Base-by-base conservation (phyloP, 23 tunicate genomes). In the Pegea sp. region DNA sequence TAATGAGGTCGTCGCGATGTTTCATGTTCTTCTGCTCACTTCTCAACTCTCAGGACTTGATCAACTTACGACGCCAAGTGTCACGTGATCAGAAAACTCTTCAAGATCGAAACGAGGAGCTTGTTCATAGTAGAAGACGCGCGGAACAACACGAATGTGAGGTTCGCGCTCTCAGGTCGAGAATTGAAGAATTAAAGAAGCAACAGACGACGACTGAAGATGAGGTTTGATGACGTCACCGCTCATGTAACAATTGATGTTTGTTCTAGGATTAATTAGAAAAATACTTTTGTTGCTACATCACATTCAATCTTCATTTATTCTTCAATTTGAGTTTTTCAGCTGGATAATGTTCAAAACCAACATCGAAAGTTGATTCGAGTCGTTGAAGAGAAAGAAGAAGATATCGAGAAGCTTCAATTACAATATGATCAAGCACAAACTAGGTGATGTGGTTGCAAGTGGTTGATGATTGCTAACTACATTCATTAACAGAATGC, bases 351-450 rank as follows among this genome's bases (percentile, higher is more conserved):
- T 18, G 29, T 60, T 21, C 74, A 68, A 34, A 68, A 68, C 29
- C 74, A 68, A 49, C 1, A 8, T 22, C 31, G 74, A 20, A 68
- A 58, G 43, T 11, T 58, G 57, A 1, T 46, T 18, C 65, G 74
- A 24, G 42, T 61, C 11, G 49, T 68, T 44, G 74, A 68, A 43
- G 74, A 68, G 27, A 68, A 58, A 58, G 74, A 68, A 18, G 74
- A 68, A 23, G 74, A 68, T 28, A 13, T 58, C 5, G 74, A 68
- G 58, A 58, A 68, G 29, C 57, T 68, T 4, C 53, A 68, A 19
- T 18, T 68, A n/a, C 64, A 68, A 49, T 2, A 52, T 20, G 58
- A 30, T 1, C 74, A 68, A 30, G 3, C 49, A 22, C 74, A 68
- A 31, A 48, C 74, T 6, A 68, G 74, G 74, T 68, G 5, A 38